Conservation (phyloP, 1,140 invertebrate genomes). For the Achatina immaculata region DNA sequence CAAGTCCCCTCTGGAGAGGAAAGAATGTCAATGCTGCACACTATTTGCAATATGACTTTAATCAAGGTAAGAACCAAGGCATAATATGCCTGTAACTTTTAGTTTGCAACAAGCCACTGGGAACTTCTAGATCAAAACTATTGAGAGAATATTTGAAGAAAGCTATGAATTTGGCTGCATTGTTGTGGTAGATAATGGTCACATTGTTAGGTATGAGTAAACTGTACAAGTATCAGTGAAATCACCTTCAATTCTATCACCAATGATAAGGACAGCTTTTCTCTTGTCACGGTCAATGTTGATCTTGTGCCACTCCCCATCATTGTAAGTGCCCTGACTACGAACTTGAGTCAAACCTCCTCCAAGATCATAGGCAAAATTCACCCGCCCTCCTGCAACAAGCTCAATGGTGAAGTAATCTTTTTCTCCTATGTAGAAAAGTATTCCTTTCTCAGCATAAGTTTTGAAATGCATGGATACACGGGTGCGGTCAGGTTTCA, state of each 20-base stretch:
- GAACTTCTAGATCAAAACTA: too few relatives aligned
- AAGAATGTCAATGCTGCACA: too few relatives aligned
- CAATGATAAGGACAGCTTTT: slow-evolving; percentile 79
- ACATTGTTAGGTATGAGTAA: background rate
- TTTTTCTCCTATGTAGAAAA: slow-evolving; percentile 87
- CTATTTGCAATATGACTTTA: too few relatives aligned
- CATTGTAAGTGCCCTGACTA: slow-evolving; percentile 76
- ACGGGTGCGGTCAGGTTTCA: slow-evolving; percentile 74
- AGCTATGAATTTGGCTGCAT: too few relatives aligned
- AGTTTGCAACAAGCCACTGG: too few relatives aligned
- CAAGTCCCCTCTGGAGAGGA: too few relatives aligned
- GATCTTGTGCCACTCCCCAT: slow-evolving; percentile 89
- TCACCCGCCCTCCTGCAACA: slow-evolving; percentile 81
- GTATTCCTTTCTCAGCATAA: slow-evolving; percentile 84
- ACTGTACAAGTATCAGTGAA: background rate
- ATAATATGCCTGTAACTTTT: too few relatives aligned
- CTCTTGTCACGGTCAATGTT: slow-evolving; percentile 79
- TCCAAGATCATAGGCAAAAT: slow-evolving; percentile 79
- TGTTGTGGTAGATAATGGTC: too few relatives aligned
- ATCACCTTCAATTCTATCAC: slow-evolving; percentile 47
- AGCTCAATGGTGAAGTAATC: slow-evolving; percentile 87
- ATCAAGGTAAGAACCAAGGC: too few relatives aligned
- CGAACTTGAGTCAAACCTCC: slow-evolving; percentile 77
- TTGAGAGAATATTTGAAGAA: too few relatives aligned
- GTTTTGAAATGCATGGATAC: slow-evolving; percentile 88